These are phyloP conservation scores for Pyrocoelia pectoralis DNA, from an alignment of 2,888 invertebrate genomes.

Conservation along the genomic window DNA sequence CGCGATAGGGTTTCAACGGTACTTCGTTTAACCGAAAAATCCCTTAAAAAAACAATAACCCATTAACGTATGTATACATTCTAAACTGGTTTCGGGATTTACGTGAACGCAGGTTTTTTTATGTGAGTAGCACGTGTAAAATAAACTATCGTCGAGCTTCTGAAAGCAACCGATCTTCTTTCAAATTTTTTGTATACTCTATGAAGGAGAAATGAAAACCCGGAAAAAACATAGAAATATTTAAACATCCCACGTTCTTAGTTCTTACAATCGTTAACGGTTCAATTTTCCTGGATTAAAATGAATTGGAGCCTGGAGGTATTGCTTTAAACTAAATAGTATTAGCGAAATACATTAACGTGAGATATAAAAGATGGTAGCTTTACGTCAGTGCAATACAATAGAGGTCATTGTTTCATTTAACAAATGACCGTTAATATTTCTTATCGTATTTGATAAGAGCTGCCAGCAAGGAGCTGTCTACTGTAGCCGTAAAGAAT, in stretches of 20 bases:
- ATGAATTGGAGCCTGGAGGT: too few relatives aligned
- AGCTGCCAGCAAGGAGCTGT: slow-evolving; percentile 24
- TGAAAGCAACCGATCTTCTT: neutral
- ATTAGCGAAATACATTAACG: too few relatives aligned
- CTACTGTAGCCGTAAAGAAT: too few relatives aligned
- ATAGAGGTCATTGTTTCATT: slow-evolving; percentile 32
- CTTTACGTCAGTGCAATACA: too few relatives aligned
- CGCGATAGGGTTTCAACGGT: slow-evolving; percentile 44
- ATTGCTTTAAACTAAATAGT: too few relatives aligned
- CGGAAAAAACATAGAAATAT: too few relatives aligned
- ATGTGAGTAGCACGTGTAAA: slow-evolving; percentile 23
- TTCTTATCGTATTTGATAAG: slow-evolving; percentile 32
- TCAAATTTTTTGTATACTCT: too few relatives aligned
- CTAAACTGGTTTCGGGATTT: slow-evolving; percentile 24
- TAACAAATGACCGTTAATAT: slow-evolving; percentile 34
- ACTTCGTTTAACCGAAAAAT: slow-evolving; percentile 33
- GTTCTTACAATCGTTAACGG: too few relatives aligned
- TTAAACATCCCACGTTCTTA: too few relatives aligned
- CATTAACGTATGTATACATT: neutral
- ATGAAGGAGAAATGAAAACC: too few relatives aligned
- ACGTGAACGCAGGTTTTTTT: slow-evolving; percentile 15
- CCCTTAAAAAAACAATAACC: slow-evolving; percentile 15
- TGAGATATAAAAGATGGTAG: too few relatives aligned
- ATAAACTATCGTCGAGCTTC: slow-evolving; percentile 13
- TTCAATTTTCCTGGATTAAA: too few relatives aligned